These are phyloP conservation scores for Fringilla coelebs DNA, from an alignment of 2,797 vertebrate genomes.

Conservation along the genomic window DNA sequence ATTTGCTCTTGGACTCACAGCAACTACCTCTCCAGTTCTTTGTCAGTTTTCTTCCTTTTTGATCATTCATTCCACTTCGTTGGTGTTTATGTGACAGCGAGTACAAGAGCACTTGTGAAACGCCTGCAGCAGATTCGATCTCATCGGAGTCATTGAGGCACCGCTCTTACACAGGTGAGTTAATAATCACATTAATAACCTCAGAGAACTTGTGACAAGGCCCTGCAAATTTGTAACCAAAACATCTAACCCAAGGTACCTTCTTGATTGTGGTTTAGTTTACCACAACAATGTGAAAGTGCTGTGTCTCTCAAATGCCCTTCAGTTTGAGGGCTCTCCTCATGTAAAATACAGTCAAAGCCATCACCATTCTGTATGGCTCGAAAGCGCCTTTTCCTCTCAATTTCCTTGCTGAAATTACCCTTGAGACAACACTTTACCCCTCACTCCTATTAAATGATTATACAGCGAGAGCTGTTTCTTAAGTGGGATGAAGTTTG, in stretches of 20 bases:
- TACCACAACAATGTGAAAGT: neutral
- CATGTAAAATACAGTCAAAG: neutral
- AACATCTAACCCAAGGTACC: neutral
- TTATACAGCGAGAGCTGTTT: neutral
- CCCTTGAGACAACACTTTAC: neutral
- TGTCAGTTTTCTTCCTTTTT: neutral
- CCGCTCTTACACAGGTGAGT: neutral
- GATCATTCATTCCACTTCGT: neutral
- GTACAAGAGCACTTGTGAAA: neutral
- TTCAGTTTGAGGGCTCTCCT: neutral
- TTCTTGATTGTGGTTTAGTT: neutral
- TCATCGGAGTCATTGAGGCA: neutral
- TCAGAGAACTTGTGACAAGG: neutral
- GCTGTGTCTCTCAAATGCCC: accelerated
- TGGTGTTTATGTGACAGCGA: neutral
- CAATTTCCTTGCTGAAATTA: neutral
- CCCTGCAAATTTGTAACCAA: neutral
- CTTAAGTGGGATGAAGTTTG: neutral
- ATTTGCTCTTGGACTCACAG: neutral
- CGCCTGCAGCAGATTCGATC: neutral
- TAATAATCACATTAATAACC: neutral
- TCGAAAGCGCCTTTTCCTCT: neutral
- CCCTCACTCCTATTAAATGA: neutral
- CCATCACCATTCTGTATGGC: neutral
- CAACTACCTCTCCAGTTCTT: neutral